A percentile compares a stretch with the other conserved stretches of the same genome.
Conservation (phyloP, 2,888 invertebrate genomes). For the Andrena hattorfiana region DNA sequence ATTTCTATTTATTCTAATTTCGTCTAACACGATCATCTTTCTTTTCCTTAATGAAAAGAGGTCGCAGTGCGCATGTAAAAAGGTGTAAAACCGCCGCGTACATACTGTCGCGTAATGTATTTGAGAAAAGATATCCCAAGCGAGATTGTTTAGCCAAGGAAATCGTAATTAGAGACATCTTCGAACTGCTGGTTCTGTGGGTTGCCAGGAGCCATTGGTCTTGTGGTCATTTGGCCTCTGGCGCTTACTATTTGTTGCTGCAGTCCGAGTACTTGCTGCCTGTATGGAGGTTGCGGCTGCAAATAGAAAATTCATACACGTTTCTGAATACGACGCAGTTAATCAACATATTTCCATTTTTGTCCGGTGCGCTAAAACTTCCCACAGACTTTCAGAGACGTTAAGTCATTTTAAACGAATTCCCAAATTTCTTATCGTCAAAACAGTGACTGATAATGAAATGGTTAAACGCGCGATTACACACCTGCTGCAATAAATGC, state of each 20-base stretch:
- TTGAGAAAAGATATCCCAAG: background rate
- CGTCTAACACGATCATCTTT: background rate
- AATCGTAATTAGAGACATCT: conserved; percentile 86
- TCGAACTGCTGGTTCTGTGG: conserved; percentile 86
- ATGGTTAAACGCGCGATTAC: background rate
- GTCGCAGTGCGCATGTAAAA: background rate
- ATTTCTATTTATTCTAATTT: conserved; percentile 1
- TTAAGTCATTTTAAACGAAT: background rate
- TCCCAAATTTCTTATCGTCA: background rate
- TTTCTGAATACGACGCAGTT: background rate
- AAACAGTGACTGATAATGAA: background rate
- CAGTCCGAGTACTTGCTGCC: conserved; percentile 87
- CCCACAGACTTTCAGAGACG: too few species aligned
- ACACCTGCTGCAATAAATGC: conserved; percentile 92
- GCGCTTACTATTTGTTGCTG: conserved; percentile 86
- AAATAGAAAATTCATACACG: conserved; percentile 14
- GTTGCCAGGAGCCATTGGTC: conserved; percentile 83
- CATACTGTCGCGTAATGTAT: too few species aligned
- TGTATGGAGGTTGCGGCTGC: conserved; percentile 89
- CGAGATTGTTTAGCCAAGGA: conserved; percentile 81
- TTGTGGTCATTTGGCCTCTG: conserved; percentile 84
- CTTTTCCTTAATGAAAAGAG: too few species aligned
- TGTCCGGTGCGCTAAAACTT: too few species aligned
- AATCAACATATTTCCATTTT: too few species aligned
- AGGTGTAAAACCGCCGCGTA: background rate